Evolutionary conservation across 2,888 invertebrate genomes (phyloP).

Genomic region (Digitonthophagus gazella): DNA sequence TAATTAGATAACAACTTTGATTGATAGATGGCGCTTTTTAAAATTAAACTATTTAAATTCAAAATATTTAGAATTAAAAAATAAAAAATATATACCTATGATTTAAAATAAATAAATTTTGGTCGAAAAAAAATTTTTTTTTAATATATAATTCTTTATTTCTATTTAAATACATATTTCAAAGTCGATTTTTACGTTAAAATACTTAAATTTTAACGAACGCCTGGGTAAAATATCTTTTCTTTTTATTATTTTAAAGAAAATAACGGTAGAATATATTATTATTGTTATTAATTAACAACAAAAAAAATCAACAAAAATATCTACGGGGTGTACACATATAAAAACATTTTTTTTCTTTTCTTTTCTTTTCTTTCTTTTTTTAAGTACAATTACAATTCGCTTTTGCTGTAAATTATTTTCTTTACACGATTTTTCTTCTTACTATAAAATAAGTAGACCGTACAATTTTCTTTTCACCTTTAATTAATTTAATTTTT

Average conservation of each 20-base stretch:
- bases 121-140: not conserved
- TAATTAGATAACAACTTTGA: no score
- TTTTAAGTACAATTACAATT: not conserved
- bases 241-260: slow-evolving; percentile 32
- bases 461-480: not conserved
- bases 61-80: no score
- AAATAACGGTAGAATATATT: slow-evolving; percentile 33
- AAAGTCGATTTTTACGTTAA: slow-evolving; percentile 32
- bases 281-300: no score
- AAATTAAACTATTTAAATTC: no score
- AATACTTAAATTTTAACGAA: slow-evolving; percentile 31
- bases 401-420: not conserved
- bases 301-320: not conserved
- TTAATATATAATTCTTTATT: slow-evolving; percentile 30
- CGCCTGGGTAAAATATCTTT: slow-evolving; percentile 29
- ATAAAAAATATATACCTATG: no score
- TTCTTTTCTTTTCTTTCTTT: not conserved
- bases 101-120: no score
- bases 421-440: not conserved
- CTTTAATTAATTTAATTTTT: not conserved
- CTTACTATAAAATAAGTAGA: not conserved
- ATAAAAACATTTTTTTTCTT: not conserved
- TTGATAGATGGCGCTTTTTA: no score
- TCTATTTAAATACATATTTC: slow-evolving; percentile 35
- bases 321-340: not conserved